Evolutionary conservation across 2,113 vertebrate genomes (phyloP), one percentile per base, ranked within the genome.

Genomic region (Sphyrna mokarran): DNA sequence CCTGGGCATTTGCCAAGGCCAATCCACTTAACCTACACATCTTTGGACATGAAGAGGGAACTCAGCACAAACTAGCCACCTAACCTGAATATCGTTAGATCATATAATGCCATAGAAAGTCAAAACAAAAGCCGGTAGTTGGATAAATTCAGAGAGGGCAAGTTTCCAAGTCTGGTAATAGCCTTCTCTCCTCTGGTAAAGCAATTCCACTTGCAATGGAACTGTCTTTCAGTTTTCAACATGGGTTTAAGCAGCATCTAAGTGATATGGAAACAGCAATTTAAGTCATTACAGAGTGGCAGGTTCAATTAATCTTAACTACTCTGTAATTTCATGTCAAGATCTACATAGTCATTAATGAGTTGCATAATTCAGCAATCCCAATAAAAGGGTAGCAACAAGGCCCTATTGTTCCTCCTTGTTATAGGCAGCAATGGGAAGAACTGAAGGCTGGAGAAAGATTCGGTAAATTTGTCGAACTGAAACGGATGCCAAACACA

Each of bases 201-300:
- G 23, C 68, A 95, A 72, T 48, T 33, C 68, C 72, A 70, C 9
- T 6, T 43, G 69, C 11, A 94, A 94, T 48, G 40, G 26, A 94
- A 69, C 18, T 43, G 37, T 94, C 66, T 29, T 40, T 43, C 93
- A 94, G 37, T 69, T 94, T 70, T 70, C 68, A 95, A 43, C 40
- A 72, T 72, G 69, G 68, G 20, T 95, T 95, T 66, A 68, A 68
- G 33, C 90, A 68, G 63, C 16, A n/a, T 93, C n/a, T 93, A 70
- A 95, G 22, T 43, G 37, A 48, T 95, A 23, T 70, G n/a, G 93
- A 72, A 95, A 72, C 68, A 72, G 93, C 66, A 95, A 95, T 54
- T 48, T 22, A 95, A 69, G 40, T 16, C 69, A 72, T 76, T 70
- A 72, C 37, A 26, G 26, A 72, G 68, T 95, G 94, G 94, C 68